Conservation (phyloP, 2,113 vertebrate genomes). For the Isichthys henryi region DNA sequence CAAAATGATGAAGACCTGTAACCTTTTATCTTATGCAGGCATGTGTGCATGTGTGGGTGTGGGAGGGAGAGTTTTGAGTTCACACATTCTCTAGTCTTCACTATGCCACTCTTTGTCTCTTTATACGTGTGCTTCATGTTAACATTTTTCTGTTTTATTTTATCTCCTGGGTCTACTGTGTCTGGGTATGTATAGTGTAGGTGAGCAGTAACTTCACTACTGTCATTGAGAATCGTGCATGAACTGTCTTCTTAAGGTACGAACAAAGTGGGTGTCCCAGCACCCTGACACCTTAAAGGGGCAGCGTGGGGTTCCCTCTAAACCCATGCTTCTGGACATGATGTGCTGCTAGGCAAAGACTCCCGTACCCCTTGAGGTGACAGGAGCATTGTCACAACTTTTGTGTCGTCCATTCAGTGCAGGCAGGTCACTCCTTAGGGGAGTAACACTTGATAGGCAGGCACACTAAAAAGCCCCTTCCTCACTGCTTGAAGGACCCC, state of each 20-base stretch:
- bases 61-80: background rate
- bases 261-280: background rate
- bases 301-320: background rate
- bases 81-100: background rate
- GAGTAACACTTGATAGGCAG: background rate
- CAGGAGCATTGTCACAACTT: background rate
- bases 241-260: background rate
- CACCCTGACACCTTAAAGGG: no score
- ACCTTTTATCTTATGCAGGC: background rate
- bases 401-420: background rate
- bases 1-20: background rate
- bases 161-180: background rate
- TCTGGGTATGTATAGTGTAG: background rate
- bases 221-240: background rate
- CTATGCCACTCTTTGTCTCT: background rate
- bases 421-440: background rate
- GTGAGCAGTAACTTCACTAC: background rate
- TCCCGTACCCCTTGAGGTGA: background rate
- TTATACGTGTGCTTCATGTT: background rate
- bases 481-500: background rate
- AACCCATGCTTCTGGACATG: background rate
- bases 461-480: background rate
- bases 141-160: background rate
- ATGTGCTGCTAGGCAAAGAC: background rate
- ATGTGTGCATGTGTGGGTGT: background rate